Conservation (phyloP, 2,797 vertebrate genomes). For the Echiichthys vipera region DNA sequence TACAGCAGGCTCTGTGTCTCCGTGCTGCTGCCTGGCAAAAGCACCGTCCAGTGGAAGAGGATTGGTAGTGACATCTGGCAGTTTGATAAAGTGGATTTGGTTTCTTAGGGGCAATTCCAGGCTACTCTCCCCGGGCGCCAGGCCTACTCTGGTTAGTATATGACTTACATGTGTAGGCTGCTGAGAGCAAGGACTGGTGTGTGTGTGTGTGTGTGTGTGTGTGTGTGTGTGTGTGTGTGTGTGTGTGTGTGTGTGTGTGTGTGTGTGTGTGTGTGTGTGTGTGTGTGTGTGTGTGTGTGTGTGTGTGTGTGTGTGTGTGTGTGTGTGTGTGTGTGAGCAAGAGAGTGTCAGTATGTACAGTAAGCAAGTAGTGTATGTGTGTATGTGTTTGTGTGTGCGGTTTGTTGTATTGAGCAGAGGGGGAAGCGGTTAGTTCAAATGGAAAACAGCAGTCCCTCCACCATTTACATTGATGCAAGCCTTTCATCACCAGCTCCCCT, state of each 20-base stretch:
- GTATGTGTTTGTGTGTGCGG: slow-evolving; percentile 47
- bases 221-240: slow-evolving; percentile 15
- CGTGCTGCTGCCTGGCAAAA: slow-evolving; percentile 68
- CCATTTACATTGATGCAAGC: slow-evolving; percentile 90
- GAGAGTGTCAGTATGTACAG: too few relatives aligned
- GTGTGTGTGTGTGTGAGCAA: slow-evolving; percentile 12
- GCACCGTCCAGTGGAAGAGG: slow-evolving; percentile 69
- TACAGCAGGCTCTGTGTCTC: slow-evolving; percentile 50
- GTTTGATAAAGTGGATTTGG: slow-evolving; percentile 94
- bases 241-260: slow-evolving; percentile 17
- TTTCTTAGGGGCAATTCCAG: slow-evolving; percentile 90
- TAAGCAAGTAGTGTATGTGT: slow-evolving; percentile 38
- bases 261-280: too few relatives aligned
- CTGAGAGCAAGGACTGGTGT: slow-evolving; percentile 51
- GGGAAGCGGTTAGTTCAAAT: slow-evolving; percentile 90
- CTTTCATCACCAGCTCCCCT: slow-evolving; percentile 96
- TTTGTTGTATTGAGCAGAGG: slow-evolving; percentile 60
- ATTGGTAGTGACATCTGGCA: slow-evolving; percentile 91
- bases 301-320: slow-evolving; percentile 39
- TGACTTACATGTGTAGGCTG: slow-evolving; percentile 91
- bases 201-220: slow-evolving; percentile 32
- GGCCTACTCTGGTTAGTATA: slow-evolving; percentile 89
- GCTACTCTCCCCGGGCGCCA: slow-evolving; percentile 90
- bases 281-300: slow-evolving; percentile 41
- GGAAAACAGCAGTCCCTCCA: slow-evolving; percentile 91